Evolutionary conservation across 1,140 invertebrate species (phyloP).

Genomic region (silkworm (Bombyx mori)): ASM3026992v2 NC_085120.1:2969001-2969500

Average conservation of each 20-base stretch:
- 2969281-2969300: slow-evolving; percentile 38
- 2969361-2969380: slow-evolving; percentile 47
- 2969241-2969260: slow-evolving; percentile 42
- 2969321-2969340: slow-evolving; percentile 47
- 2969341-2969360: slow-evolving; percentile 25
- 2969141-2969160: slow-evolving; percentile 14
- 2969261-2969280: slow-evolving; percentile 54
- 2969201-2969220: slow-evolving; percentile 47
- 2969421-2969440: slow-evolving; percentile 32
- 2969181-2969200: slow-evolving; percentile 16
- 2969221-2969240: slow-evolving; percentile 30
- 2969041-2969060: slow-evolving; percentile 18
- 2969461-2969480: slow-evolving; percentile 27
- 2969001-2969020: slow-evolving; percentile 47
- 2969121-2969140: slow-evolving; percentile 20
- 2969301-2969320: slow-evolving; percentile 63
- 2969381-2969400: slow-evolving; percentile 40
- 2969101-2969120: slow-evolving; percentile 27
- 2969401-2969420: slow-evolving; percentile 19
- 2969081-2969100: slow-evolving; percentile 42
- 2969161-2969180: slow-evolving; percentile 30
- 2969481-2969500: slow-evolving; percentile 20
- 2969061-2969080: slow-evolving; percentile 32
- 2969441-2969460: slow-evolving; percentile 42
- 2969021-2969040: slow-evolving; percentile 40